Base-by-base conservation (phyloP, 2,888 invertebrate species). In the Pheosia tremula region DNA sequence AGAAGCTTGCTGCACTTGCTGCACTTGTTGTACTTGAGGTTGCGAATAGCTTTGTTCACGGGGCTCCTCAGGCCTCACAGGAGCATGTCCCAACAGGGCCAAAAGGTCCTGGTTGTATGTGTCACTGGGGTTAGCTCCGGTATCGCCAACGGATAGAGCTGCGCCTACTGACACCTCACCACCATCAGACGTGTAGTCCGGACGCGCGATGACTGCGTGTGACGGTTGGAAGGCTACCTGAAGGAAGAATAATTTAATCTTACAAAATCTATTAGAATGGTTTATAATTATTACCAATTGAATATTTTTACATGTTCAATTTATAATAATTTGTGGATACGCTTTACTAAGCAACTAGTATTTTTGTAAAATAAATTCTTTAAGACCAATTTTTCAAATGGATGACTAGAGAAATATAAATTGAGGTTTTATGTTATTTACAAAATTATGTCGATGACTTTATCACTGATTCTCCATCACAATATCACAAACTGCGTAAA, bases 131-230 rank as follows among this genome's bases (percentile, higher is more conserved):
- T 71, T 81, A 2, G 86, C 80, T 38, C 88, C 87, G 9, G 83
- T 83, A 64, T 93, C 93, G 58, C 91, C 91, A 59, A 93, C 93
- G 2, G 93, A 88, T 10, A 93, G 75, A 2, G 93, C 93, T 4
- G 93, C 93, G 7, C 93, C 93, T 0, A 93, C 93, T 5, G 93
- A 93, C 0, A 93, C 93, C 71, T 93, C 93, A 1, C 91, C 93
- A 2, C 92, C 92, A 50, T 91, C 89, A 3, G 88, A 83, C 0
- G 88, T 81, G 75, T 83, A 90, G 62, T 87, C 83, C 0, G 93
- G 93, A 39, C 93, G 90, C 24, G 91, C 86, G 58, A 93, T 93
- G 50, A 93, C 89, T 6, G 93, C 86, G 63, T 88, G 93, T 0
- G 93, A 93, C 10, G 93, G 92, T 59, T 89, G 90, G 37, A 84